Base-by-base conservation (phyloP, 2,888 invertebrate genomes). In the Globia sparganii region DNA sequence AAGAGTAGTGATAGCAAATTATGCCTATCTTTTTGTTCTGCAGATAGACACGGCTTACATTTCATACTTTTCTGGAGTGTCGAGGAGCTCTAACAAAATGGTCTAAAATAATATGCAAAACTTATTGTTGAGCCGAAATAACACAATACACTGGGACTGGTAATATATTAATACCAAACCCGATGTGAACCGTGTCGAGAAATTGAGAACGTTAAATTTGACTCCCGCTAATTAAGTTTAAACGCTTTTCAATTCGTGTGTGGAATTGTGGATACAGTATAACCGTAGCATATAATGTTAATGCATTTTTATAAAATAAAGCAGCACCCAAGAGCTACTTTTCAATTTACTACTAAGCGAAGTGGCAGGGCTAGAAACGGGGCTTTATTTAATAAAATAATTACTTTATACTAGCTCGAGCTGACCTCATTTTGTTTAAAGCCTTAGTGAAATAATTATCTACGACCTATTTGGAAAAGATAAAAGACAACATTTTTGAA, bases 371-470 rank as follows among this genome's bases (percentile, higher is more conserved):
- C 40, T 79, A 37, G 56, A n/a, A 65, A 59, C n/a, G 31, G 25
- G n/a, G 53, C 9, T 61, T n/a, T 62, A 46, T 64, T 49, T 53
- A 59, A 61, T 66, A 28, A 66, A 73, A 72, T 78, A 72, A 70
- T 73, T 73, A 80, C 28, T 61, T 71, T 13, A 21, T 31, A 21
- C 71, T 68, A 11, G 53, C 15, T 75, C 69, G 21, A 58, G 62
- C 59, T 56, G 69, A 77, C 53, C 59, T 83, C 13, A 58, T 68
- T 83, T 80, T 56, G 25, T 65, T 59, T 18, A 46, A 69, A 82
- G 37, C 28, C 58, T 34, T 34, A 58, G 21, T 65, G 13, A 79
- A 56, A 46, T 58, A 77, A 70, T 80, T 77, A 70, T 78, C 70
- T 66, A 61, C 25, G 34, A 81, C 65, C 72, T 43, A 34, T 61